Evolutionary conservation across 2,797 vertebrate genomes (phyloP), one percentile per base, ranked within the genome.

Genomic region (Lepus townsendii): DNA sequence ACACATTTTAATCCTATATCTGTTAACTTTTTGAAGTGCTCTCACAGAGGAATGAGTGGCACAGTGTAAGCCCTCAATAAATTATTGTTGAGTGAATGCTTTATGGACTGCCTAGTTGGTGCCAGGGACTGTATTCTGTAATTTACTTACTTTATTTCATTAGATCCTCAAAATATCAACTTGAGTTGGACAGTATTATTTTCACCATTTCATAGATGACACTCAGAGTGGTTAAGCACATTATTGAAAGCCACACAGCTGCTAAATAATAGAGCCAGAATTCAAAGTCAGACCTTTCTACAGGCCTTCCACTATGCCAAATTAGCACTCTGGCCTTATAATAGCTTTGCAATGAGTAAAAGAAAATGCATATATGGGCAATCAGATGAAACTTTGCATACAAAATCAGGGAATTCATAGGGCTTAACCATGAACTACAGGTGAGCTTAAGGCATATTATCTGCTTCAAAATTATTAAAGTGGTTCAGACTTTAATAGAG

Each of bases 101-200:
- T 66, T 83, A 42, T 42, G 83, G 65, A 89, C 38, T 10, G 83
- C 20, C 22, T 60, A 69, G 14, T 95, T 66, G 88, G n/a, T 79
- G n/a, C 60, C 47, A 60, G 30, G 32, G 32, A 32, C 32, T 32
- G 32, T 32, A 32, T 32, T 32, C 32, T 32, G 32, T 32, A 32
- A 35, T 35, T 87, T 35, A 54, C 26, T 30, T 83, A 24, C 72
- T 14, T 57, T 77, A 42, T 90, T 85, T 88, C 19, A 75, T 24
- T 83, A 35, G 7, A 75, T 93, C 26, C 13, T 83, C 35, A 88
- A 30, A 90, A 76, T 69, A 95, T 8, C 27, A 83, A 32, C 8
- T 85, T 75, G 93, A 82, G 10, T 71, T 92, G 91, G 57, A 16
- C n/a, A 52, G 62, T 76, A 14, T 52, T 82, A 52, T 63, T 94